Evolutionary conservation across 2,888 invertebrate species (phyloP).

Genomic region (Scrobipalpa atriplicella): DNA sequence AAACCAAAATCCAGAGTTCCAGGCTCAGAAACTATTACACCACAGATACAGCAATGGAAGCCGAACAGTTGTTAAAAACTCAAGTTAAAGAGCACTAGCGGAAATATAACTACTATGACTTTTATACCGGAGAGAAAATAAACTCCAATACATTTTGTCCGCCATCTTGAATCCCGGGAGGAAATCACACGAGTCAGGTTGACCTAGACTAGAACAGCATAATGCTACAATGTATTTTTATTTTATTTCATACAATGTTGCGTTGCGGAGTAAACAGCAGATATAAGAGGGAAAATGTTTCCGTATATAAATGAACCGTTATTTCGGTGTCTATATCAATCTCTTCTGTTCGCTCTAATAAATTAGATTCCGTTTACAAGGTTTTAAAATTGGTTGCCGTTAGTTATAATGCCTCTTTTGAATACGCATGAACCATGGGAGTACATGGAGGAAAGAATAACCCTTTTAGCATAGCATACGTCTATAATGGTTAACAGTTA

Average conservation of each 20-base stretch:
- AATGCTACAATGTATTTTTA: conserved; percentile 10
- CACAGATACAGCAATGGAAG: background rate
- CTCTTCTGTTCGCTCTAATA: background rate
- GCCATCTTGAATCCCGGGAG: background rate
- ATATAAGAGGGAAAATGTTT: background rate
- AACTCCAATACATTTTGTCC: conserved; percentile 2
- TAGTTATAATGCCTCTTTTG: too few species aligned
- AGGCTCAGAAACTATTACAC: background rate
- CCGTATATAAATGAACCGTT: background rate
- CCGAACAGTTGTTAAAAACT: background rate
- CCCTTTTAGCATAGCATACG: too few species aligned
- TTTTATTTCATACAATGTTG: background rate
- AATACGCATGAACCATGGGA: too few species aligned
- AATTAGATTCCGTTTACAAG: background rate
- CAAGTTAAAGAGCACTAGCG: background rate
- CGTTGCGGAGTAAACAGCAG: background rate
- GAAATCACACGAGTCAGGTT: background rate
- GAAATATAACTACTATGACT: background rate
- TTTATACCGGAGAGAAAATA: conserved; percentile 10
- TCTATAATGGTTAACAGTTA: too few species aligned
- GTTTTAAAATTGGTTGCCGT: background rate
- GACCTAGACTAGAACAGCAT: conserved; percentile 9
- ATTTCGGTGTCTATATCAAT: too few species aligned
- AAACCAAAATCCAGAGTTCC: background rate
- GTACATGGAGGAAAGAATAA: too few species aligned